These are phyloP conservation scores for Phengaris arion DNA, from an alignment of 2,888 invertebrate species.

Conservation along the genomic window DNA sequence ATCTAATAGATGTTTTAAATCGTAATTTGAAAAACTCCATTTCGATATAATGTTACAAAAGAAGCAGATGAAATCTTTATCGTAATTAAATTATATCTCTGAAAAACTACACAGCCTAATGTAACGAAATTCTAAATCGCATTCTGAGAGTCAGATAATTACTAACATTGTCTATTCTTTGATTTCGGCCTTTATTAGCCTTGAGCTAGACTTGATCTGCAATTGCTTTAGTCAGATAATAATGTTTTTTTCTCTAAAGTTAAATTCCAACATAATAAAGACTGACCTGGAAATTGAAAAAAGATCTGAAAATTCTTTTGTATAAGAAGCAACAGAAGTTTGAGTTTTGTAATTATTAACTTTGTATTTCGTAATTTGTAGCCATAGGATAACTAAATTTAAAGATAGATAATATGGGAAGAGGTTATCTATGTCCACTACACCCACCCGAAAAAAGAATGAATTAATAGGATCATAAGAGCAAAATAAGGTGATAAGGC, in stretches of 20 bases:
- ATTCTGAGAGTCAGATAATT: conserved; percentile 5
- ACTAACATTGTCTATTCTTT: background rate
- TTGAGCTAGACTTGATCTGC: background rate
- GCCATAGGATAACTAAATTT: background rate
- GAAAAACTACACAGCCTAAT: conserved; percentile 4
- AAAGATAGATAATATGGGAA: background rate
- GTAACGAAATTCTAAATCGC: background rate
- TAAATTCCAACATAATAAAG: background rate
- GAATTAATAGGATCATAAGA: background rate
- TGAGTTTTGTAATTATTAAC: too few species aligned
- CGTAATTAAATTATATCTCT: background rate
- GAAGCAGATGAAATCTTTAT: background rate
- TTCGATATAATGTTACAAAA: background rate
- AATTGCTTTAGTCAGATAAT: background rate
- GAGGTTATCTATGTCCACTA: background rate
- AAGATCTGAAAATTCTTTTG: too few species aligned
- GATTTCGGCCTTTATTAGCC: background rate
- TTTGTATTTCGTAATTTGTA: too few species aligned
- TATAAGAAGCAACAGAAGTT: too few species aligned
- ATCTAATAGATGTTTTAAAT: background rate
- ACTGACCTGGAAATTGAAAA: too few species aligned
- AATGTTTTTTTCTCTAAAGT: background rate
- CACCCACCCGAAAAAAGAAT: background rate
- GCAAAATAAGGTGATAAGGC: background rate
- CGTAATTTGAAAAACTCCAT: background rate